These are phyloP conservation scores for Drosophila borealis DNA, from an alignment of 2,888 invertebrate species.

Conservation along the genomic window DNA sequence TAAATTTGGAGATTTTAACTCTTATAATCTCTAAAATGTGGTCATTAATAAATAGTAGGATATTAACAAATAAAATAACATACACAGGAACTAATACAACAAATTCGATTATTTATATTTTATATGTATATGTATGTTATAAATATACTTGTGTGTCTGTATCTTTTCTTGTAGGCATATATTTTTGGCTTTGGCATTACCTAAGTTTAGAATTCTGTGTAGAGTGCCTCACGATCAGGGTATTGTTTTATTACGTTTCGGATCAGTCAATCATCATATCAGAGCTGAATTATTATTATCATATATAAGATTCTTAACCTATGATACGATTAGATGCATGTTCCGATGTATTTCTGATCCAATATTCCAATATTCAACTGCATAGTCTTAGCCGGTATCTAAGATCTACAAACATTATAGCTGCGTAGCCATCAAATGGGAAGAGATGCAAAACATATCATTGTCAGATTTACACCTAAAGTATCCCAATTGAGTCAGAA, in stretches of 20 bases:
- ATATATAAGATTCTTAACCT: too few species aligned
- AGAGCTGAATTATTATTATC: not conserved
- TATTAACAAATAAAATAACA: too few species aligned
- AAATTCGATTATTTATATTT: not conserved
- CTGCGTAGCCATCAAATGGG: slow-evolving; percentile 5
- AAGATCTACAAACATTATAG: slow-evolving; percentile 19
- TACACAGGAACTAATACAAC: too few species aligned
- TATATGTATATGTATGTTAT: not conserved
- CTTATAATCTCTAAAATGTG: too few species aligned
- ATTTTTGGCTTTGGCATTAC: not conserved
- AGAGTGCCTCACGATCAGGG: slow-evolving; percentile 20
- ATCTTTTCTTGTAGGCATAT: not conserved
- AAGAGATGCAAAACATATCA: slow-evolving; percentile 48
- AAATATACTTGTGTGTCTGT: not conserved
- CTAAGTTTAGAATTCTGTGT: slow-evolving; percentile 14
- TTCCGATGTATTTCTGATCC: too few species aligned
- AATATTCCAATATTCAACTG: too few species aligned
- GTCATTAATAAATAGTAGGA: too few species aligned
- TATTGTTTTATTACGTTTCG: not conserved
- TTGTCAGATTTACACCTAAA: slow-evolving; percentile 70
- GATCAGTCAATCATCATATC: not conserved
- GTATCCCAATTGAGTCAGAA: slow-evolving; percentile 40
- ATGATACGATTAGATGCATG: too few species aligned
- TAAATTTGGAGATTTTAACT: too few species aligned
- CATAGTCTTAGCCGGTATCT: slow-evolving; percentile 5